A percentile compares a stretch with the other conserved stretches of the same genome.
These are phyloP conservation scores for Anagrus nilaparvatae DNA, from an alignment of 1,140 invertebrate species.

Conservation along the genomic window DNA sequence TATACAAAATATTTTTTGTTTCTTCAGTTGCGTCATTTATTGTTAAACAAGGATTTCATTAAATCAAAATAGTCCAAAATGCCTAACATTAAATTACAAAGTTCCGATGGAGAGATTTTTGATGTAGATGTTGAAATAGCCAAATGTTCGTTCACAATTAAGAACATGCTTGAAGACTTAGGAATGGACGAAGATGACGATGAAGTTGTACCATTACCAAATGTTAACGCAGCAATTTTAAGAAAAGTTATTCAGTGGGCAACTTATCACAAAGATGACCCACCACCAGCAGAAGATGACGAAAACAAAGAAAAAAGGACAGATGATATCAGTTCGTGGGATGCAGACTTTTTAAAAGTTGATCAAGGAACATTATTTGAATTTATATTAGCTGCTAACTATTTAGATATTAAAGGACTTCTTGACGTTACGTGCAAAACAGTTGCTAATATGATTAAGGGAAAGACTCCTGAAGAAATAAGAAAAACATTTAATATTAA, in stretches of 20 bases:
- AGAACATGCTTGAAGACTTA: conserved; percentile 58
- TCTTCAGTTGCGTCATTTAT: no score
- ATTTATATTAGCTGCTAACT: conserved; percentile 94
- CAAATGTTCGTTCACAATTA: conserved; percentile 57
- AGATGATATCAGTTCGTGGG: conserved; percentile 44
- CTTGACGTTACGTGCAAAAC: conserved; percentile 98
- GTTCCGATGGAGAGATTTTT: conserved; percentile 57
- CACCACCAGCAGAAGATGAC: conserved; percentile 4
- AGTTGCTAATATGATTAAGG: conserved; percentile 98
- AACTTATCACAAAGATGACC: conserved; percentile 50
- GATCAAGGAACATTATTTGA: conserved; percentile 97
- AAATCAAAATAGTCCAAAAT: no score
- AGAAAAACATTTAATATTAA: conserved; percentile 99
- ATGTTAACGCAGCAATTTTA: conserved; percentile 54
- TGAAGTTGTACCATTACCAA: conserved; percentile 57
- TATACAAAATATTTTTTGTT: no score
- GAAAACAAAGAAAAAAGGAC: conserved; percentile 13
- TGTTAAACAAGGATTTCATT: no score
- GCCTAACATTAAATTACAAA: conserved; percentile 48
- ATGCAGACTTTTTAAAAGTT: conserved; percentile 62
- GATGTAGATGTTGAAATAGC: conserved; percentile 63
- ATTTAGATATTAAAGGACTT: conserved; percentile 95
- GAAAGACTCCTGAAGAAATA: conserved; percentile 96
- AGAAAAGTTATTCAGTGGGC: conserved; percentile 57
- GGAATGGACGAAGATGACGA: conserved; percentile 56